A percentile compares a stretch with the other conserved stretches of the same genome.
phyloP scores from a whole-genome alignment of 2,113 vertebrate species.

The Chlorodrepanis virens region DNA sequence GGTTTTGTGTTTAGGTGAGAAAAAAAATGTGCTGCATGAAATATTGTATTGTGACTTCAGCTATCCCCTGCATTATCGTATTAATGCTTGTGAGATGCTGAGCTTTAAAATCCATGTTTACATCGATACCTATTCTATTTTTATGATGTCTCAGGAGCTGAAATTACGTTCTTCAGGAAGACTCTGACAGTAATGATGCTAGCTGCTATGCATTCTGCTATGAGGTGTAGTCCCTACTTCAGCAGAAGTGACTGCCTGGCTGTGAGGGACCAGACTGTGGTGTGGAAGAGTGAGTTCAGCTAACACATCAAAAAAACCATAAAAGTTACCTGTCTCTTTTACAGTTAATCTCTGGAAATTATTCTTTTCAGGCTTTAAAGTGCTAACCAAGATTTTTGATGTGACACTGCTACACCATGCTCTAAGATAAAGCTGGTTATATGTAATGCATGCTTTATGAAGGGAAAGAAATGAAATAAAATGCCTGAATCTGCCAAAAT shows the following conservation, averaged over 20 bases:
- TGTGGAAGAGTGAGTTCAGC: not conserved
- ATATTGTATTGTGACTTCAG: not conserved
- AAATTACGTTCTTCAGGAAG: not conserved
- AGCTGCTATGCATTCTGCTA: not conserved
- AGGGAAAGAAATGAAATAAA: not conserved
- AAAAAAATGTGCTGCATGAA: not conserved
- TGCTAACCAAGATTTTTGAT: not conserved
- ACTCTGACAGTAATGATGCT: not conserved
- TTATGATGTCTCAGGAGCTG: not conserved
- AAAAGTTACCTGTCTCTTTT: not conserved
- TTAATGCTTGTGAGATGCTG: not conserved
- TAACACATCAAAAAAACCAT: not conserved
- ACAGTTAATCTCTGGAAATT: not conserved
- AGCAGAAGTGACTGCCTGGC: not conserved
- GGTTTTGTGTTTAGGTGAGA: not conserved
- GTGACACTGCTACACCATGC: rapidly evolving
- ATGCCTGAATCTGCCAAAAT: not conserved
- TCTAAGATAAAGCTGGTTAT: not conserved
- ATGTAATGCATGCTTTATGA: too few species aligned
- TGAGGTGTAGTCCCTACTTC: not conserved
- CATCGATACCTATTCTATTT: not conserved
- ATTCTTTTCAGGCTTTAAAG: not conserved
- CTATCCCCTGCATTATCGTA: not conserved
- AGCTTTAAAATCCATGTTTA: not conserved
- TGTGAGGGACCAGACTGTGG: too few species aligned